Conservation (phyloP, 2,888 invertebrate species). For the Agrotis puta region DNA sequence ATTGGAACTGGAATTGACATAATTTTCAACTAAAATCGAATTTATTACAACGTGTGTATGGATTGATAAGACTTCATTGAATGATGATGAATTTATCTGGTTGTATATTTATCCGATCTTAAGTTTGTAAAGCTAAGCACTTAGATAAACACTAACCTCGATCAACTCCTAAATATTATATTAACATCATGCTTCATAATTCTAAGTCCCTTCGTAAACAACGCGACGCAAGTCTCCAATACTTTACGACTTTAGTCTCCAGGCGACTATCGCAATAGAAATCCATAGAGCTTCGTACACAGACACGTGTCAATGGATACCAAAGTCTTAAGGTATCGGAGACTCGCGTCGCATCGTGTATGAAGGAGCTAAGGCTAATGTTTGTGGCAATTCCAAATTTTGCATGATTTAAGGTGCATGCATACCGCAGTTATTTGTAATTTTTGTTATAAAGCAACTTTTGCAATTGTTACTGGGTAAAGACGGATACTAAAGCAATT, state of each 20-base stretch:
- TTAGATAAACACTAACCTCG: background rate
- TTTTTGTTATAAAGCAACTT: background rate
- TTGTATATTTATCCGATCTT: slow-evolving; percentile 10
- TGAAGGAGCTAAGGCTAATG: background rate
- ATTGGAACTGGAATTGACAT: slow-evolving; percentile 34
- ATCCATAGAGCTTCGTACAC: no score
- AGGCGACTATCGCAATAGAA: no score
- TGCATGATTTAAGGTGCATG: background rate
- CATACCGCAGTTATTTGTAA: background rate
- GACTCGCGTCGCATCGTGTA: no score
- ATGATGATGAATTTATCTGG: slow-evolving; percentile 26
- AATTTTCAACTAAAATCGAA: slow-evolving; percentile 13
- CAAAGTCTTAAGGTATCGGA: no score
- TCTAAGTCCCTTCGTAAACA: no score
- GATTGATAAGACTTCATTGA: slow-evolving; percentile 4
- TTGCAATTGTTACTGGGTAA: background rate
- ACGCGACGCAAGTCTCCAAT: no score
- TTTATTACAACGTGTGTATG: slow-evolving; percentile 13
- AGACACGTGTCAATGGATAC: no score
- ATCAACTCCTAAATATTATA: slow-evolving; percentile 3
- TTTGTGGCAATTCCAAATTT: background rate
- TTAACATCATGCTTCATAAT: background rate
- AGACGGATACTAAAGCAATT: background rate
- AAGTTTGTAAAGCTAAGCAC: background rate
- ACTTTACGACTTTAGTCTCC: no score